These are phyloP conservation scores for Masticophis lateralis DNA, from an alignment of 2,797 vertebrate species.

Conservation along the genomic window DNA sequence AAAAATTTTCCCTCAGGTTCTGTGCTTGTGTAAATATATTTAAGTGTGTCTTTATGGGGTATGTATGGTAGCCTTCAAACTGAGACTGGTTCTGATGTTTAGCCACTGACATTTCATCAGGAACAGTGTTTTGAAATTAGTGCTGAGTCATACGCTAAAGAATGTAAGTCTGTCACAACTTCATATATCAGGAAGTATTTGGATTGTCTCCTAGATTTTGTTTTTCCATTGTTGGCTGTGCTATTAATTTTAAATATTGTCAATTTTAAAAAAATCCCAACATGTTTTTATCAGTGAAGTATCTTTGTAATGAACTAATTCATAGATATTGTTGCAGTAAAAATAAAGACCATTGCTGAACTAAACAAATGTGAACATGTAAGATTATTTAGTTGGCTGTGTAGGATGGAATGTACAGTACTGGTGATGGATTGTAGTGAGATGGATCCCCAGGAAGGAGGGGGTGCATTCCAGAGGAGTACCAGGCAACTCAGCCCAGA, in stretches of 20 bases:
- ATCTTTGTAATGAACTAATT: background rate
- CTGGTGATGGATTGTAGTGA: background rate
- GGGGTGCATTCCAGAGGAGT: background rate
- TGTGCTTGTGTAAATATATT: too few relatives aligned
- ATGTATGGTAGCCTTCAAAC: background rate
- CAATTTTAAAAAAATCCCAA: background rate
- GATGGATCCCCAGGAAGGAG: background rate
- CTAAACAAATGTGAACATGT: background rate
- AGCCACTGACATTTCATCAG: background rate
- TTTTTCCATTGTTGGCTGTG: background rate
- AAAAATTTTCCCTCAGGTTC: too few relatives aligned
- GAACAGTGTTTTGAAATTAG: background rate
- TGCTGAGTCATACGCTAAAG: background rate
- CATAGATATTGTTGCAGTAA: background rate
- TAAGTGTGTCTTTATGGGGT: background rate
- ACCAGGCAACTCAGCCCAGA: background rate
- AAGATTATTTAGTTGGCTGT: background rate
- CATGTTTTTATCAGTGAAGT: background rate
- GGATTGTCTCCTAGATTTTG: background rate
- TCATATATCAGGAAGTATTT: background rate
- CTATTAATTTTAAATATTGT: background rate
- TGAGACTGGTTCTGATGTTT: background rate
- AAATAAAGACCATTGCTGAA: background rate
- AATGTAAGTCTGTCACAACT: background rate
- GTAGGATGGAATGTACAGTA: background rate